These are phyloP conservation scores for Orientallactaga sibirica DNA, from an alignment of 2,797 vertebrate species.

Conservation along the genomic window DNA sequence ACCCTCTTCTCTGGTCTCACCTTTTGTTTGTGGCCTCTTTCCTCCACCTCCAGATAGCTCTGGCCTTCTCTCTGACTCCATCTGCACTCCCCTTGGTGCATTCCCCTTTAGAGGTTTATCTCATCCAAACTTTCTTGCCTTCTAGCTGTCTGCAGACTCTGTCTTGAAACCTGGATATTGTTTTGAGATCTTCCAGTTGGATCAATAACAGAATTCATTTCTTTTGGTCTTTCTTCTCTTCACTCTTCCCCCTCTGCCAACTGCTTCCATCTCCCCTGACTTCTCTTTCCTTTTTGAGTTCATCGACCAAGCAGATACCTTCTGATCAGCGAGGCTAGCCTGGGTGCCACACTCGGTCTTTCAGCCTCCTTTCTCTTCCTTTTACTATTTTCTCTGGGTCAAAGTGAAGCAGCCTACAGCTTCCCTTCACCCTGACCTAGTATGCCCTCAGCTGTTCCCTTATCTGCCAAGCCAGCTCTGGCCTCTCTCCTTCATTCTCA, in stretches of 20 bases:
- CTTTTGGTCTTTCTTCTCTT: slow-evolving; percentile 66
- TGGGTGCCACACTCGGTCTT: neutral
- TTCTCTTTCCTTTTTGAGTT: slow-evolving; percentile 56
- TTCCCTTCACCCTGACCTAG: neutral
- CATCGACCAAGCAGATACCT: neutral
- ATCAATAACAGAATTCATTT: slow-evolving; percentile 73
- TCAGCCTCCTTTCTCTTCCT: neutral
- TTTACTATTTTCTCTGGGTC: neutral
- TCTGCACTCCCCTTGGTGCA: neutral
- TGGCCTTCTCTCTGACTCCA: neutral
- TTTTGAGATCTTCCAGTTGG: slow-evolving; percentile 67
- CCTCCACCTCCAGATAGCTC: neutral
- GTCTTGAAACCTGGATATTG: slow-evolving; percentile 58
- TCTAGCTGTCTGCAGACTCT: slow-evolving; percentile 46
- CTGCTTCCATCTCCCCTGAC: neutral
- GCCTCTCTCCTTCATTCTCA: slow-evolving; percentile 4
- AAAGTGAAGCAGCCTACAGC: neutral
- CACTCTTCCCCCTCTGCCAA: slow-evolving; percentile 59
- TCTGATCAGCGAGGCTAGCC: neutral
- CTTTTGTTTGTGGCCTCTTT: neutral
- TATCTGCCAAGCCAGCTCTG: neutral
- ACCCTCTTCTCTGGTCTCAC: neutral
- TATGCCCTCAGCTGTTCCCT: neutral
- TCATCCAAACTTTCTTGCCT: neutral
- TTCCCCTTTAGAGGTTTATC: fast-evolving